Conservation (phyloP, 2,888 invertebrate genomes). For the Salticus scenicus region DNA sequence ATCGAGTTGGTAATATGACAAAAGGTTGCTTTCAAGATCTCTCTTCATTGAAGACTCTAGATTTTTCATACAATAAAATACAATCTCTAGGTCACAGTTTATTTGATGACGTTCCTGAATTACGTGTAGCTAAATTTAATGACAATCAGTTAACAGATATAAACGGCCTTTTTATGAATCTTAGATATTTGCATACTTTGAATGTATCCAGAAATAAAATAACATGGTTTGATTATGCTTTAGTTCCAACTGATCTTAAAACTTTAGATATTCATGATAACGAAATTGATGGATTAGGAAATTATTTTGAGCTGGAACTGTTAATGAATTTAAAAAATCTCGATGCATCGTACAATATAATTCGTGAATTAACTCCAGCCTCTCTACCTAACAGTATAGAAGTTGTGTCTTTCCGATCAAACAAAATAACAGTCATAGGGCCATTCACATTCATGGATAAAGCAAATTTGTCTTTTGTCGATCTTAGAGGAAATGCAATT, state of each 20-base stretch:
- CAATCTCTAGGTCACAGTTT: conserved; percentile 86
- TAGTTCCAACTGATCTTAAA: conserved; percentile 88
- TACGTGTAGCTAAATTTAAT: conserved; percentile 91
- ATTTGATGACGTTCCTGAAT: conserved; percentile 83
- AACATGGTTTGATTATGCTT: conserved; percentile 90
- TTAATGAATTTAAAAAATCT: conserved; percentile 87
- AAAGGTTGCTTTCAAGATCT: conserved; percentile 86
- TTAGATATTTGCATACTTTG: conserved; percentile 88
- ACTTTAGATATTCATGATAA: conserved; percentile 94
- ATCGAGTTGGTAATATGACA: conserved; percentile 88
- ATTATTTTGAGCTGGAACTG: conserved; percentile 88
- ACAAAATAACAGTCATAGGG: conserved; percentile 88
- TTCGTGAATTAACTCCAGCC: conserved; percentile 85
- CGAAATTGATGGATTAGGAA: conserved; percentile 85
- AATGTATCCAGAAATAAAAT: conserved; percentile 94
- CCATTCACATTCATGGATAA: conserved; percentile 92
- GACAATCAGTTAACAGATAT: conserved; percentile 89
- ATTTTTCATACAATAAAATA: conserved; percentile 90
- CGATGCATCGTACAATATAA: conserved; percentile 91
- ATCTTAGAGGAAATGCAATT: conserved; percentile 93
- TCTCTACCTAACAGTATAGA: conserved; percentile 90
- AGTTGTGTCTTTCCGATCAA: conserved; percentile 91
- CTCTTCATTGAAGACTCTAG: conserved; percentile 83
- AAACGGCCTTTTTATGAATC: conserved; percentile 87
- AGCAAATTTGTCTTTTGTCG: conserved; percentile 90